A percentile compares a stretch with the other conserved stretches of the same genome.
Evolutionary conservation across 2,888 invertebrate genomes (phyloP).

Genomic region (Torymus texanus): DNA sequence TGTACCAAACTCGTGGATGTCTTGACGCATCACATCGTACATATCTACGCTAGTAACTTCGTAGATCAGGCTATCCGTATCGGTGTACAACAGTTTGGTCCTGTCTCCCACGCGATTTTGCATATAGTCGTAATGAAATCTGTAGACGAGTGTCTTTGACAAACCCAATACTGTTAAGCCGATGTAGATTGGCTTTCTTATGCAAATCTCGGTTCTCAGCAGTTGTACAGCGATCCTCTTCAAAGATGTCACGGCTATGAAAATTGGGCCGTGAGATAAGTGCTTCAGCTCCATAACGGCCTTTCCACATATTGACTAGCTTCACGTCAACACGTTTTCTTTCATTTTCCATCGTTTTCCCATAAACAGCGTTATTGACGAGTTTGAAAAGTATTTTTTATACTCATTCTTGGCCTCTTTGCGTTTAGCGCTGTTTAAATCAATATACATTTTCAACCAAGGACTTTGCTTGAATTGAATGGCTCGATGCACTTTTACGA

Average conservation of each 20-base stretch:
- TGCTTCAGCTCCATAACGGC: background rate
- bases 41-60: too few relatives aligned
- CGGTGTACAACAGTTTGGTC: too few relatives aligned
- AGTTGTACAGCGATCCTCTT: constrained; percentile 69
- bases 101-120: constrained; percentile 55
- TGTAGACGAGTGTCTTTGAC: constrained; percentile 71
- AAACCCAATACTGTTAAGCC: constrained; percentile 71
- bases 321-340: too few relatives aligned
- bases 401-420: background rate
- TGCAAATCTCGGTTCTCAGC: constrained; percentile 60
- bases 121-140: constrained; percentile 69
- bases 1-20: too few relatives aligned
- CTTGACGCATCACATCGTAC: too few relatives aligned
- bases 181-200: too few relatives aligned
- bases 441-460: background rate
- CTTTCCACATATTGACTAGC: too few relatives aligned
- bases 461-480: background rate
- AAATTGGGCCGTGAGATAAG: background rate
- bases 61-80: too few relatives aligned
- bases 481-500: background rate
- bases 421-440: background rate
- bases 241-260: constrained; percentile 56
- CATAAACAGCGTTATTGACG: too few relatives aligned
- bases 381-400: too few relatives aligned
- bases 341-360: too few relatives aligned